Evolutionary conservation across 2,113 vertebrate genomes (phyloP).

Genomic region (Varanus komodoensis): DNA sequence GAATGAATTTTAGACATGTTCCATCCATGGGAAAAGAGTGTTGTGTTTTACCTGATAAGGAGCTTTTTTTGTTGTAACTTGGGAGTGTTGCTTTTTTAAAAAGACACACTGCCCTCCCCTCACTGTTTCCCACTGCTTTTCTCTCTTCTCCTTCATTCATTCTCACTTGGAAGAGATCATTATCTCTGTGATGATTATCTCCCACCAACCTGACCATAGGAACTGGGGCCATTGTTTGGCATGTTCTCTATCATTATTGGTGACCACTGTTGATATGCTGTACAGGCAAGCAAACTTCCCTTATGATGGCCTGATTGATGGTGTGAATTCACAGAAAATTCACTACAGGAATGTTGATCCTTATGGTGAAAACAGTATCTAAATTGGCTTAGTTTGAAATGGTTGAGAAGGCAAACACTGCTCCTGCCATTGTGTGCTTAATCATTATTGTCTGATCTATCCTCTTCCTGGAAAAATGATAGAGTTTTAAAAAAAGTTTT

Average conservation of each 20-base stretch:
- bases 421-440: not conserved
- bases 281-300: not conserved
- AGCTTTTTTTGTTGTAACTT: not conserved
- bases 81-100: not conserved
- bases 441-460: not conserved
- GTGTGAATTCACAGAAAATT: not conserved
- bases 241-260: not conserved
- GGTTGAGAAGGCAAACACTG: not conserved
- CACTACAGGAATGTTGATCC: not conserved
- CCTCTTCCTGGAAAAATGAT: not conserved
- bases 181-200: not conserved
- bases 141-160: not conserved
- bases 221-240: not conserved
- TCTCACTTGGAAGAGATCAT: not conserved
- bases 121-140: not conserved
- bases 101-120: not conserved
- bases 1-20: not conserved
- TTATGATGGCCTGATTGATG: not conserved
- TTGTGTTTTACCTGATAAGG: not conserved
- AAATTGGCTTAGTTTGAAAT: not conserved
- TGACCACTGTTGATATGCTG: not conserved
- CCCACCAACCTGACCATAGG: not conserved
- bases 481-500: conserved; percentile 39
- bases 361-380: not conserved
- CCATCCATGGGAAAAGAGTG: not conserved